Conservation (phyloP, 2,888 invertebrate genomes). For the Tenthredo scrophulariae region DNA sequence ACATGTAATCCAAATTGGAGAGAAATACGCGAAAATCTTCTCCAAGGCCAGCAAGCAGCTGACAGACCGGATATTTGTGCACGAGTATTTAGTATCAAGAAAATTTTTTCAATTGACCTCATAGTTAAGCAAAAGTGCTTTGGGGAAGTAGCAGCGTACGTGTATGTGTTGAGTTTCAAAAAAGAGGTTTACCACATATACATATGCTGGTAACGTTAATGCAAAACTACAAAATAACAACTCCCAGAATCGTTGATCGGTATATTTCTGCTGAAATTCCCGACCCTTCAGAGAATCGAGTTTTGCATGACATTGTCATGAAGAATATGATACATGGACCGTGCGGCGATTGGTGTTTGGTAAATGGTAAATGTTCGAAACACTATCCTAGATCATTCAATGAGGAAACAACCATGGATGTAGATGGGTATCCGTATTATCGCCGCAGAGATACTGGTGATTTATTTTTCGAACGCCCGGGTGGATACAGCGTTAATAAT, state of each 20-base stretch:
- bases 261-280: conserved; percentile 34
- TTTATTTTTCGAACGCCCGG: neutral
- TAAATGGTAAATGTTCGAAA: conserved; percentile 65
- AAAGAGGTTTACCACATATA: conserved; percentile 64
- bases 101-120: conserved; percentile 63
- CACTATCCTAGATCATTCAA: conserved; percentile 65
- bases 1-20: conserved; percentile 77
- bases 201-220: conserved; percentile 56
- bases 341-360: conserved; percentile 65
- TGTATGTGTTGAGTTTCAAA: conserved; percentile 69
- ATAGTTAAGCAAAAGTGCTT: conserved; percentile 55
- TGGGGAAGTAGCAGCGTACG: conserved; percentile 58
- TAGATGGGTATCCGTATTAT: conserved; percentile 66
- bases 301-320: conserved; percentile 24
- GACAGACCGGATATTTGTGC: conserved; percentile 74
- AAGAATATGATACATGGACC: conserved; percentile 60
- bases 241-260: conserved; percentile 27
- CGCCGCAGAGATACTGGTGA: conserved; percentile 60
- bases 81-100: conserved; percentile 69
- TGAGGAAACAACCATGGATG: conserved; percentile 61
- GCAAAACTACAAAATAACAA: conserved; percentile 56
- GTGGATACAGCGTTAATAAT: conserved; percentile 59
- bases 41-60: conserved; percentile 62
- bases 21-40: conserved; percentile 72
- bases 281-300: neutral